Conservation (phyloP, 2,113 vertebrate species). For the Nyctereutes procyonoides region DNA sequence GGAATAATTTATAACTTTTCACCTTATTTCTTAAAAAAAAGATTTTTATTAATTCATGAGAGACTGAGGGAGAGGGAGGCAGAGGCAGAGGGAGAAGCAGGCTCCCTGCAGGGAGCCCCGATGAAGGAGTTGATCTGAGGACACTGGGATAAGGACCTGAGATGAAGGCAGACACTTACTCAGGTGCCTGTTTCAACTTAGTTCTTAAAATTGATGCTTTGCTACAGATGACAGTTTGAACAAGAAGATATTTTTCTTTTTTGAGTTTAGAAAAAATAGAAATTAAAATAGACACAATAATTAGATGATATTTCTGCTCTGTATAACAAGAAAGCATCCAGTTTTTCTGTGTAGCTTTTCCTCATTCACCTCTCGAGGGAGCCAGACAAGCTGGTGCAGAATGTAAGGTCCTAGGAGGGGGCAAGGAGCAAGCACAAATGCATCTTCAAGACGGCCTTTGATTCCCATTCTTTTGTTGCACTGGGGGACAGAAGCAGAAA, state of each 20-base stretch:
- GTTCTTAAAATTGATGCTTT: not conserved
- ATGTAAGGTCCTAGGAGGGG: fast-evolving
- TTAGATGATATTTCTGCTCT: not conserved
- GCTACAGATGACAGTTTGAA: not conserved
- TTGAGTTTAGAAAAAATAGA: not conserved
- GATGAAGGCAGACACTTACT: too few relatives aligned
- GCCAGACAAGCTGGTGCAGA: not conserved
- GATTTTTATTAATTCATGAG: too few relatives aligned
- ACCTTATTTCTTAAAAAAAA: not conserved
- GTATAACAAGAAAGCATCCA: not conserved
- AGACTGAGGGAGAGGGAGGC: too few relatives aligned
- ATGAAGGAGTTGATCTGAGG: too few relatives aligned
- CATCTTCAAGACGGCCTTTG: not conserved
- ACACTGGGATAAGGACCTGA: too few relatives aligned
- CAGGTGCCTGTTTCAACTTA: not conserved
- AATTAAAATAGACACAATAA: not conserved
- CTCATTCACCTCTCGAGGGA: fast-evolving
- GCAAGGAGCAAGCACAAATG: not conserved
- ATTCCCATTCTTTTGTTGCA: not conserved
- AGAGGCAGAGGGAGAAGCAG: too few relatives aligned
- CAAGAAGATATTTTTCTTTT: not conserved
- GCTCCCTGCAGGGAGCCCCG: too few relatives aligned
- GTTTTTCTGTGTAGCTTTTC: not conserved
- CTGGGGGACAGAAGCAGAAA: not conserved
- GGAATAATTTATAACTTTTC: not conserved